These are phyloP conservation scores for Ecliptopera silaceata DNA, from an alignment of 2,888 invertebrate species.

Conservation along the genomic window DNA sequence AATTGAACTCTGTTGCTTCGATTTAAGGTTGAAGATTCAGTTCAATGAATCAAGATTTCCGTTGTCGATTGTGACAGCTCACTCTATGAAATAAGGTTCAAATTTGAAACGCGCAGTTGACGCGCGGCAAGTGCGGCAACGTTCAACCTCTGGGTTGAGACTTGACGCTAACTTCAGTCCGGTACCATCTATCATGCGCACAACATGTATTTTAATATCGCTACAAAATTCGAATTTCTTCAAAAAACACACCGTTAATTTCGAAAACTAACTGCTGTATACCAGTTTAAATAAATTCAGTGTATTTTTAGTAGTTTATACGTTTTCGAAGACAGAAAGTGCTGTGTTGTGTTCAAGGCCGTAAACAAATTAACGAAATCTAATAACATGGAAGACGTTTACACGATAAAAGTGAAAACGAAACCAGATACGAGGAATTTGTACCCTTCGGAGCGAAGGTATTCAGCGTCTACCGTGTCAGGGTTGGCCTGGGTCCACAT, in stretches of 20 bases:
- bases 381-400: conserved; percentile 84
- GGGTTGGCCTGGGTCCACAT: conserved; percentile 85
- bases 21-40: not conserved
- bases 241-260: conserved; percentile 24
- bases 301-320: not conserved
- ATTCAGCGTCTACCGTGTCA: conserved; percentile 86
- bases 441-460: conserved; percentile 86
- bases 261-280: conserved; percentile 11
- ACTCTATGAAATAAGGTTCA: not conserved
- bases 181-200: conserved; percentile 18
- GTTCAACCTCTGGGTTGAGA: not conserved
- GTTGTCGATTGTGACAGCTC: not conserved
- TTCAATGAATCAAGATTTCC: not conserved
- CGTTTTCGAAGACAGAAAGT: not conserved
- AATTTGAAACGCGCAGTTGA: not conserved
- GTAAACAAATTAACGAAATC: conserved; percentile 26
- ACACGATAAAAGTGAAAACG: conserved; percentile 86
- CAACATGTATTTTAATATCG: conserved; percentile 10
- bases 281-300: not conserved
- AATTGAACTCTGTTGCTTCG: not conserved
- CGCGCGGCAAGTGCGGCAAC: not conserved
- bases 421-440: conserved; percentile 82
- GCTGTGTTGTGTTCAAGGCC: conserved; percentile 28
- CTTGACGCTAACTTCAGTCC: conserved; percentile 19
- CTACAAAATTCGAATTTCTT: conserved; percentile 4